phyloP scores from a whole-genome alignment of 2,888 invertebrate species.

The Synanthedon formicaeformis region DNA sequence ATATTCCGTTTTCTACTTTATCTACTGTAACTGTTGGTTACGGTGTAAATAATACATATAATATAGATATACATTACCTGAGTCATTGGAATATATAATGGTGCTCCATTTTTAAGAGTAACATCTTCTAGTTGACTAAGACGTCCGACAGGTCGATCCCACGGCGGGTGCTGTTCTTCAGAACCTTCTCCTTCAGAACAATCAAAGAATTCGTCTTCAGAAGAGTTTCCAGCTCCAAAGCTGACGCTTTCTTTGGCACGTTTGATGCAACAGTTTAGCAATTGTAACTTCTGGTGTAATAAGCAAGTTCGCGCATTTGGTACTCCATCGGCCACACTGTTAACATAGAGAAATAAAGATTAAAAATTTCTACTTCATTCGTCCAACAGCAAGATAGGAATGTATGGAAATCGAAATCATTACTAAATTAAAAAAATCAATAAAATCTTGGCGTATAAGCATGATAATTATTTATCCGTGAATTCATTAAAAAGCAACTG shows the following conservation, averaged over 20 bases:
- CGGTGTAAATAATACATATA: no score
- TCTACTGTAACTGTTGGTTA: background rate
- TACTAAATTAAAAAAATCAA: background rate
- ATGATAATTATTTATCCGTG: background rate
- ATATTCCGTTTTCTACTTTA: background rate
- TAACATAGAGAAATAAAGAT: slow-evolving; percentile 27
- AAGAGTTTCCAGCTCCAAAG: slow-evolving; percentile 44
- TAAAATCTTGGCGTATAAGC: no score
- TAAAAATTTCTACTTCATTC: background rate
- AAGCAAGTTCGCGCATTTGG: slow-evolving; percentile 92
- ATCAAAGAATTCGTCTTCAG: slow-evolving; percentile 84
- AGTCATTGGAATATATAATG: slow-evolving; percentile 53
- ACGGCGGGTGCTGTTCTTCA: slow-evolving; percentile 54
- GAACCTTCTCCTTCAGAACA: slow-evolving; percentile 73
- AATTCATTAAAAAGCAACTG: slow-evolving; percentile 21
- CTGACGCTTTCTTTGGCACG: slow-evolving; percentile 63
- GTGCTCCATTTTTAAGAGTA: slow-evolving; percentile 47
- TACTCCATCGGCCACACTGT: slow-evolving; percentile 81
- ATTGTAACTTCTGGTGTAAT: slow-evolving; percentile 94
- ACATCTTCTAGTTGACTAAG: slow-evolving; percentile 45
- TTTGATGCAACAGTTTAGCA: slow-evolving; percentile 83
- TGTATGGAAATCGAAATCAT: background rate
- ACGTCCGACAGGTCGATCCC: slow-evolving; percentile 51
- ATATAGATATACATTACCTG: slow-evolving; percentile 30
- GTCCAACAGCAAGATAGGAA: no score